Percentiles rank a stretch among this genome's conserved stretches.
Conservation (phyloP, 2,888 invertebrate genomes). For the Diabrotica balteata region DNA sequence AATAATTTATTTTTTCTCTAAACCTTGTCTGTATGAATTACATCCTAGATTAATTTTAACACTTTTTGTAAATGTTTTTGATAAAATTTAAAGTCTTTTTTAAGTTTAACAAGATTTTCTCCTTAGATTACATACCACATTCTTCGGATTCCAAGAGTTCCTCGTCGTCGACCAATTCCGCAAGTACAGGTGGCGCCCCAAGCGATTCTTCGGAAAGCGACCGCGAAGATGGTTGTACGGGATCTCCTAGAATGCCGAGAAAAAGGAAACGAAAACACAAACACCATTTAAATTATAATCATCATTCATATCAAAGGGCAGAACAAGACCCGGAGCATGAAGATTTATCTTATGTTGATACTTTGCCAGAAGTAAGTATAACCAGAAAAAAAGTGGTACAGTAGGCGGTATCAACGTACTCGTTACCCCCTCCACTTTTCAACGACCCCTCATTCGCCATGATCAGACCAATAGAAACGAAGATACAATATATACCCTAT, state of each 20-base stretch:
- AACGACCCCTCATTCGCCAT: too few species aligned
- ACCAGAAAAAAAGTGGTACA: too few species aligned
- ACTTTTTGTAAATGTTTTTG: too few species aligned
- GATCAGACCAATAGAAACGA: too few species aligned
- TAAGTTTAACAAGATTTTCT: not conserved
- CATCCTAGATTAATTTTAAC: too few species aligned
- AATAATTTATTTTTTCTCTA: too few species aligned
- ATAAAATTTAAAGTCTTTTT: too few species aligned
- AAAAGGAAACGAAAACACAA: conserved; percentile 68
- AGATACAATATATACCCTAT: too few species aligned
- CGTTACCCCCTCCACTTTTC: too few species aligned
- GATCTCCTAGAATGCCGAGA: conserved; percentile 83
- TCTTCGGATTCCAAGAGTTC: conserved; percentile 65
- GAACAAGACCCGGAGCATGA: conserved; percentile 54
- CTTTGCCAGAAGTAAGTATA: conserved; percentile 77
- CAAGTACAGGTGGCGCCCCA: conserved; percentile 61
- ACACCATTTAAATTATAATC: conserved; percentile 37
- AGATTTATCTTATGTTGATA: conserved; percentile 83
- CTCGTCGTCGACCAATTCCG: conserved; percentile 63
- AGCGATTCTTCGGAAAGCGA: conserved; percentile 74
- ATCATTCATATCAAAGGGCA: conserved; percentile 35
- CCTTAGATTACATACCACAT: conserved; percentile 20
- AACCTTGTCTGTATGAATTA: too few species aligned
- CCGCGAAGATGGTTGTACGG: conserved; percentile 74
- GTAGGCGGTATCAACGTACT: too few species aligned